Base-by-base conservation (phyloP, 2,888 invertebrate species). In the Agapetus fuscipes region DNA sequence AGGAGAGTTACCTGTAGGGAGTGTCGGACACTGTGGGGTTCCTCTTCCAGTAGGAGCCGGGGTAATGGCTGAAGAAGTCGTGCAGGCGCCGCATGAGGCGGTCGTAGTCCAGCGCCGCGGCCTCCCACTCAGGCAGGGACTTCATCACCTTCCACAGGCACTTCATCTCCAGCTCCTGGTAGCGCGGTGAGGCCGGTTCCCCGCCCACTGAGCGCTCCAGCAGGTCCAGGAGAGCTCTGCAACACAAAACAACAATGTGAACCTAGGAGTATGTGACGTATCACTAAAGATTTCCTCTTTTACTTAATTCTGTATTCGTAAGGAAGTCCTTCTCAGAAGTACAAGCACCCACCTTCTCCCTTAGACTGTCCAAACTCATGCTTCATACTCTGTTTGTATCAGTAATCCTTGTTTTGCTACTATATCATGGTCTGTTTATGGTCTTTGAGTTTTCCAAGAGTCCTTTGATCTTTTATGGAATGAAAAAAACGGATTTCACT, bases 121-220 rank as follows among this genome's bases (percentile, higher is more conserved):
- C 71, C 24, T 78, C 74, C 78, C 90, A 89, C 34, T 80, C 77
- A 0, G 87, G 79, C 54, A 96, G 78, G 62, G 85, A 78, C 61
- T 91, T 88, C 11, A 93, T 80, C 41, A 90, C 83, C 57, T 91
- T 87, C 96, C 96, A 96, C 56, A 94, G 76, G 59, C 95, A 96
- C 66, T 94, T 90, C 76, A 90, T 85, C 1, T 87, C 76, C 30
- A 90, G 64, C 56, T 90, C 89, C 32, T 84, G 80, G 56, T 83
- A 83, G 50, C 88, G 80, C 0, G 78, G 76, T 1, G 78, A 72
- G 39, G 75, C 75, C 1, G 72, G 68, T 1, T 76, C 74, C 41
- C 77, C 78, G 5, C 72, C 73, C 34, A 93, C 83, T 16, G 82
- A 83, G 44, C 91, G 90, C 55, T 90, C 83, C n/a, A 96, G 71